Conservation (phyloP, 1,140 invertebrate species). For the Glossosoma conforme region DNA sequence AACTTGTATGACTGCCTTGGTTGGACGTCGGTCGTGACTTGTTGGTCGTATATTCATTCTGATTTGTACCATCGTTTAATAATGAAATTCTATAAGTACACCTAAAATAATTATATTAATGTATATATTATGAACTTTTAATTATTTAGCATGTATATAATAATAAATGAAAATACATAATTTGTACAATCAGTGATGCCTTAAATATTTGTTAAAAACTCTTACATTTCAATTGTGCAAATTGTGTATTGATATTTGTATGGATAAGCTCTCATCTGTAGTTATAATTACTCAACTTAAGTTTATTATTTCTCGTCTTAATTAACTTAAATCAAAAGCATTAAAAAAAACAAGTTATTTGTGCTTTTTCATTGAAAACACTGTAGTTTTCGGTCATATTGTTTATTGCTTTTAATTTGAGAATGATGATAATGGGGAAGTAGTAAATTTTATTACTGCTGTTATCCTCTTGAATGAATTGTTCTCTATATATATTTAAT, state of each 20-base stretch:
- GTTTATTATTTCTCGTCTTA: background rate
- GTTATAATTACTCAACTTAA: background rate
- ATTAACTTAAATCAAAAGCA: background rate
- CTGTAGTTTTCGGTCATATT: no score
- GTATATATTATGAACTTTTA: conserved; percentile 1
- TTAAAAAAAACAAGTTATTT: background rate
- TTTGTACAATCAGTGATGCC: background rate
- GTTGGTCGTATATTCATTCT: background rate
- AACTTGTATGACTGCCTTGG: conserved; percentile 1
- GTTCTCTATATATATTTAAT: no score
- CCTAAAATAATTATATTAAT: background rate
- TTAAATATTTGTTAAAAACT: background rate
- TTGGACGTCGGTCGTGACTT: background rate
- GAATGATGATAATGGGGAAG: no score
- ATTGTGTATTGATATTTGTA: background rate
- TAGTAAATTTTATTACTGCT: no score
- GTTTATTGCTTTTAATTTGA: no score
- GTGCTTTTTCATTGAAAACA: background rate
- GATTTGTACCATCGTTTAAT: background rate
- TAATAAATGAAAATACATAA: conserved; percentile 1
- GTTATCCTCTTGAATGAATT: no score
- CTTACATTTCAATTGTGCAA: background rate
- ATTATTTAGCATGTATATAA: conserved; percentile 5
- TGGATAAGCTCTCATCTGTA: background rate
- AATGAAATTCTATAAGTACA: background rate